Percentiles rank a stretch among this genome's conserved stretches.
Conservation (phyloP, 2,797 vertebrate species). For the Astyanax mexicanus region DNA sequence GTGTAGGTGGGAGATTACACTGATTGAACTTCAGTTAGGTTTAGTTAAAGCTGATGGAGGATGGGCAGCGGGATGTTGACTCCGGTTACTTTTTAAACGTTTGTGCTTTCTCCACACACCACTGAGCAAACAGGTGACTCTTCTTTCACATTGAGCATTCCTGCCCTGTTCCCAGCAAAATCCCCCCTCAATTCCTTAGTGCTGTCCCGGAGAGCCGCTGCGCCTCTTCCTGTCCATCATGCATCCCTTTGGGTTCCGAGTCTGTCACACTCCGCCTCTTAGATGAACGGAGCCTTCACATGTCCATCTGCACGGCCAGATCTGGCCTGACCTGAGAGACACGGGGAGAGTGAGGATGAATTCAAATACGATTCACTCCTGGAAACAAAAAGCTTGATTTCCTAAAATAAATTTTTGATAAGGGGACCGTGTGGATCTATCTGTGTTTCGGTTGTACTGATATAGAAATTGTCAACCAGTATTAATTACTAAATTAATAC, state of each 20-base stretch:
- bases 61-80: not conserved
- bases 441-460: not conserved
- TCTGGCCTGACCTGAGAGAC: conserved; percentile 15
- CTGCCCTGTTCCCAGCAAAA: not conserved
- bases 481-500: too few species aligned
- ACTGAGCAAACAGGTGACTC: conserved; percentile 2
- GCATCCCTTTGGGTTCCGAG: conserved; percentile 20
- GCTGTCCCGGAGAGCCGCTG: conserved; percentile 9
- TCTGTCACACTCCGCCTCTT: conserved; percentile 41
- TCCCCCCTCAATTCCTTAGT: conserved; percentile 16
- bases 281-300: conserved; percentile 32
- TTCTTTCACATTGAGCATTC: conserved; percentile 21
- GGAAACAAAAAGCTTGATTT: not conserved
- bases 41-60: conserved; percentile 3
- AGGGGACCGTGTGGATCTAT: not conserved
- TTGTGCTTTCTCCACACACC: conserved; percentile 1
- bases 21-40: not conserved
- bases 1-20: not conserved
- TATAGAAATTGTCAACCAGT: not conserved
- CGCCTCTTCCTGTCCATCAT: conserved; percentile 34
- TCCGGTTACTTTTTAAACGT: conserved; percentile 17
- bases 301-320: conserved; percentile 26
- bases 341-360: not conserved
- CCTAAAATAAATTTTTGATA: not conserved
- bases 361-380: conserved; percentile 21